Percentiles rank a stretch among this genome's conserved stretches.
Conservation (phyloP, 2,113 vertebrate species). For the Apistogramma diplotaenia region DNA sequence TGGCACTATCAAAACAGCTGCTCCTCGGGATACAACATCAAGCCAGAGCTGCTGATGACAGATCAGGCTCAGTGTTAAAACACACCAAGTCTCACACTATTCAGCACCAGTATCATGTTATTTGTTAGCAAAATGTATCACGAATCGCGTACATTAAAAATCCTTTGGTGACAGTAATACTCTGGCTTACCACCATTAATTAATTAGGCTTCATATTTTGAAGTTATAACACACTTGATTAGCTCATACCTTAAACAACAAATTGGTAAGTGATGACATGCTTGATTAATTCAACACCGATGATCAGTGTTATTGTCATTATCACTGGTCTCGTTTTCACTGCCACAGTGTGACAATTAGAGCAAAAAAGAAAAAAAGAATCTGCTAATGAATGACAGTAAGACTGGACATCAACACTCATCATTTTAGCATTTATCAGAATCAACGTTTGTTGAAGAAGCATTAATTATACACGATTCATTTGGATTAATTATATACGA, state of each 20-base stretch:
- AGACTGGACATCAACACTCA: not conserved
- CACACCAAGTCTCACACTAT: not conserved
- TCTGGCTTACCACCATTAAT: not conserved
- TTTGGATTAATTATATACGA: not conserved
- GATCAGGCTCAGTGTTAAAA: not conserved
- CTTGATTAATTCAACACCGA: not conserved
- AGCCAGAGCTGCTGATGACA: not conserved
- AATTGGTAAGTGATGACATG: not conserved
- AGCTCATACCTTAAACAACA: not conserved
- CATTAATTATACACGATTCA: not conserved
- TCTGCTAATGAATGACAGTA: not conserved
- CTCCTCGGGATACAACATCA: not conserved
- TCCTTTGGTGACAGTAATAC: not conserved
- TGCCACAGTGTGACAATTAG: not conserved
- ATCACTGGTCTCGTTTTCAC: not conserved
- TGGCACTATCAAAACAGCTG: slow-evolving; percentile 16
- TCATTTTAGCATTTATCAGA: not conserved
- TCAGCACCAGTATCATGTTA: not conserved
- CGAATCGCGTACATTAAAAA: not conserved
- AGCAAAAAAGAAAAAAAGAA: not conserved
- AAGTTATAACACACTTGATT: not conserved
- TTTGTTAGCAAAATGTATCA: too few species aligned
- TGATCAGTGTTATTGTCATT: not conserved
- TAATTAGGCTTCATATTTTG: not conserved
- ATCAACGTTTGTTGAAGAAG: not conserved